These are phyloP conservation scores for Nymphicus hollandicus DNA, from an alignment of 2,113 vertebrate genomes.

Conservation along the genomic window DNA sequence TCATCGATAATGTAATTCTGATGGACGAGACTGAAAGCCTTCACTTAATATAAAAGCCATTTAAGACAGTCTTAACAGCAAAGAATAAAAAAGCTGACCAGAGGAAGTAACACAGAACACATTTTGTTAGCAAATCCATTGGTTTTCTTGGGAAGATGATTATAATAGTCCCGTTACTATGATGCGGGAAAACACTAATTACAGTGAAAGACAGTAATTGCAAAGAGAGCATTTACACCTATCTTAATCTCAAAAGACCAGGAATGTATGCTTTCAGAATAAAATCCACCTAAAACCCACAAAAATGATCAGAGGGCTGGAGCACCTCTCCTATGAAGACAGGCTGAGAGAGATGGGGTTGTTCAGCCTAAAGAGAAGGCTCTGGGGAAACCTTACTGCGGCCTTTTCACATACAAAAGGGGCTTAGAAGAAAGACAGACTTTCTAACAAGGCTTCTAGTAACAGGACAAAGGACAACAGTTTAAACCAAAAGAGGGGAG, in stretches of 20 bases:
- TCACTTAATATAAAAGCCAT: neutral
- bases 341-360: neutral
- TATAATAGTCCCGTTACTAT: neutral
- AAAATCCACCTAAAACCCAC: neutral
- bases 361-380: neutral
- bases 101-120: neutral
- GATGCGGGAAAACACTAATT: neutral
- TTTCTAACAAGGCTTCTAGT: neutral
- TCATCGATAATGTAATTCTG: neutral
- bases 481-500: neutral
- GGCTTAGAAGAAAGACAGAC: neutral
- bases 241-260: neutral
- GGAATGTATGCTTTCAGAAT: neutral
- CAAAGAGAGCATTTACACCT: neutral
- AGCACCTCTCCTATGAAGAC: neutral
- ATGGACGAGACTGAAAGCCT: neutral
- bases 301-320: neutral
- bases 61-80: neutral
- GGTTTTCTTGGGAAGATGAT: neutral
- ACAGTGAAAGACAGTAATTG: neutral
- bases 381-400: rapidly evolving
- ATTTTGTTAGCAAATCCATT: neutral
- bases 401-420: neutral
- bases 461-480: neutral
- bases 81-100: neutral